A percentile compares a stretch with the other conserved stretches of the same genome.
phyloP scores from a whole-genome alignment of 2,113 vertebrate species.

The Pelusios castaneus region DNA sequence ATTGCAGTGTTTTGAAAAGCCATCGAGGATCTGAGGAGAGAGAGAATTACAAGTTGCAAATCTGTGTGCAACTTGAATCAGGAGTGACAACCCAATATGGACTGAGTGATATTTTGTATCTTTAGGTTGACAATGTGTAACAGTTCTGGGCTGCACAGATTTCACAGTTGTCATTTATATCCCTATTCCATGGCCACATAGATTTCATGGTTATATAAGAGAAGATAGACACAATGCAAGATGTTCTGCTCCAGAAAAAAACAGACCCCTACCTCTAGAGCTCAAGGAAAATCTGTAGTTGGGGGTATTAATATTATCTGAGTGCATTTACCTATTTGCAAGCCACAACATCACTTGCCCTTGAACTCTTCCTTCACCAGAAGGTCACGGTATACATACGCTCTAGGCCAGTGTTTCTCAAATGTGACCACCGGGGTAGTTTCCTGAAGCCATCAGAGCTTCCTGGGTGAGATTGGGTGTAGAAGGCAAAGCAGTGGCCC shows the following conservation, averaged over 20 bases:
- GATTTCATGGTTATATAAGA: slow-evolving; percentile 24
- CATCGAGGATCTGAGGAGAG: slow-evolving; percentile 45
- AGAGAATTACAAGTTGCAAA: slow-evolving; percentile 34
- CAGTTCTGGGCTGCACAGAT: slow-evolving; percentile 29
- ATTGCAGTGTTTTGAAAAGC: slow-evolving; percentile 5
- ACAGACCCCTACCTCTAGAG: neutral
- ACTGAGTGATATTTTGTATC: slow-evolving; percentile 8
- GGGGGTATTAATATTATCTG: neutral
- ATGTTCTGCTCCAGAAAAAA: rapidly evolving
- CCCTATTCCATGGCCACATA: rapidly evolving
- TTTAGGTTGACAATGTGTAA: slow-evolving; percentile 43
- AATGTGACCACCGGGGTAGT: no score
- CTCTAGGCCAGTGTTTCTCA: neutral
- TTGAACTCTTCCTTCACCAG: neutral
- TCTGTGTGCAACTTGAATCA: neutral
- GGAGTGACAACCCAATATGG: slow-evolving; percentile 54
- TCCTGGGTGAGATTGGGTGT: no score
- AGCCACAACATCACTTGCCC: rapidly evolving
- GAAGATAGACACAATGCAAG: neutral
- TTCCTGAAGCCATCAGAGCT: no score
- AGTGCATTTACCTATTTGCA: neutral
- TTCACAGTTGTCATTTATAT: slow-evolving; percentile 48
- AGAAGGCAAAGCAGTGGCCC: no score
- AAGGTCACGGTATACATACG: rapidly evolving
- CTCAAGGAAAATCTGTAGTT: neutral